Conservation (phyloP, 2,888 invertebrate species). For the Noctua janthe region DNA sequence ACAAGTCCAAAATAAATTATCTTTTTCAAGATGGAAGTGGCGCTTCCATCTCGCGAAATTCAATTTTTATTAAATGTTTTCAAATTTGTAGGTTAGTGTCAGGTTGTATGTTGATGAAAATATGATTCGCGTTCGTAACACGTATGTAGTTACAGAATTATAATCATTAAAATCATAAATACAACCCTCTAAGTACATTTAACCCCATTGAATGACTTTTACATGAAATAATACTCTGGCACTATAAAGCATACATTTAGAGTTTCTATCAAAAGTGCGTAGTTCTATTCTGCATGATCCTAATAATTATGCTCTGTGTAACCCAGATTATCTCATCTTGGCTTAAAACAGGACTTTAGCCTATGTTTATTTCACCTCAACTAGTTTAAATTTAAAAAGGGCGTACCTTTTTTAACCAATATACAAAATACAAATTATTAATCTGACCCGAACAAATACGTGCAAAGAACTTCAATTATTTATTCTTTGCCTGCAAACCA, state of each 20-base stretch:
- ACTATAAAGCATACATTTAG: background rate
- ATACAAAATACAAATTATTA: background rate
- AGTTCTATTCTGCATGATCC: fast-evolving
- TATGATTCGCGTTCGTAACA: no score
- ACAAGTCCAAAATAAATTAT: no score
- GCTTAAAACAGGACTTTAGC: background rate
- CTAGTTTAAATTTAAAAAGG: background rate
- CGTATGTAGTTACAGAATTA: no score
- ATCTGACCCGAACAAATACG: fast-evolving
- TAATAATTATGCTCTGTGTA: background rate
- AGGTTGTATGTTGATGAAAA: no score
- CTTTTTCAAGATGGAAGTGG: no score
- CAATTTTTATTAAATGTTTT: no score
- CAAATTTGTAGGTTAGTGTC: no score
- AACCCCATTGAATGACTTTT: no score
- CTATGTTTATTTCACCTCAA: background rate
- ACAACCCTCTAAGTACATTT: no score
- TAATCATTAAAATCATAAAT: no score
- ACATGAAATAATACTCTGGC: no score
- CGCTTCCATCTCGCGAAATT: no score
- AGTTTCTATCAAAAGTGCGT: background rate
- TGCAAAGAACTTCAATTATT: background rate
- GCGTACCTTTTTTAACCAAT: background rate
- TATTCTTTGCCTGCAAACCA: background rate
- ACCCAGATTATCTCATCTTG: background rate